phyloP scores from a whole-genome alignment of 2,113 vertebrate species.

The Ascaphus truei region DNA sequence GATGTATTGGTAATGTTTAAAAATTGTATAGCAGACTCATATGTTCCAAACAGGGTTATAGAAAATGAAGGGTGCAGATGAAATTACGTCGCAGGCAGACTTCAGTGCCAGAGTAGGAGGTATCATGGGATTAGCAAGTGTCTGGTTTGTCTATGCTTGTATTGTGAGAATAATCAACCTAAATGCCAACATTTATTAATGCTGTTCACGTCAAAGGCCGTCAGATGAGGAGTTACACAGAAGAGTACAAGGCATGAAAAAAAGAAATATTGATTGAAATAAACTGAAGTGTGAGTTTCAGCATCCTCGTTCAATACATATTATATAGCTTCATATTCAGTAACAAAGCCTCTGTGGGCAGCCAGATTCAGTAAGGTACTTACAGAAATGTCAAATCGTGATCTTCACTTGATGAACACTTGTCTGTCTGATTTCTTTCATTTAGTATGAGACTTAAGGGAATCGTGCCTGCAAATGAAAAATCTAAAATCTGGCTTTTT shows the following conservation, averaged over 20 bases:
- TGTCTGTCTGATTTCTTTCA: constrained; percentile 44
- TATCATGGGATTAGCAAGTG: constrained; percentile 36
- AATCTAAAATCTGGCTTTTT: constrained; percentile 24
- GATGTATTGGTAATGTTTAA: no score
- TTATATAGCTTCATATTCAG: constrained; percentile 36
- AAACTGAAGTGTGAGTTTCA: constrained; percentile 43
- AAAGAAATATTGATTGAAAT: constrained; percentile 51
- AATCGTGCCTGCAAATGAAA: constrained; percentile 41
- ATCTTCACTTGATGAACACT: constrained; percentile 46
- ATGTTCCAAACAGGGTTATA: no score
- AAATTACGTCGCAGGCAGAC: no score
- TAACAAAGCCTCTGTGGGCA: constrained; percentile 38
- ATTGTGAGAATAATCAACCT: constrained; percentile 41
- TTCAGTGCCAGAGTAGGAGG: no score
- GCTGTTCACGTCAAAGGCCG: constrained; percentile 40
- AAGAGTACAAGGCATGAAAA: constrained; percentile 36
- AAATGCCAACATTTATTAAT: constrained; percentile 48
- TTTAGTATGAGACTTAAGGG: constrained; percentile 36
- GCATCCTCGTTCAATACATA: constrained; percentile 35
- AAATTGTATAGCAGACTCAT: no score
- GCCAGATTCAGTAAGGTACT: constrained; percentile 36
- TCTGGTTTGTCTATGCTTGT: constrained; percentile 16
- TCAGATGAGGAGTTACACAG: constrained; percentile 11
- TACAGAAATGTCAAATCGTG: constrained; percentile 46
- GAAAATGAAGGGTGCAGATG: no score